A percentile compares a stretch with the other conserved stretches of the same genome.
phyloP scores from a whole-genome alignment of 2,797 vertebrate genomes.

The Chrosomus eos region DNA sequence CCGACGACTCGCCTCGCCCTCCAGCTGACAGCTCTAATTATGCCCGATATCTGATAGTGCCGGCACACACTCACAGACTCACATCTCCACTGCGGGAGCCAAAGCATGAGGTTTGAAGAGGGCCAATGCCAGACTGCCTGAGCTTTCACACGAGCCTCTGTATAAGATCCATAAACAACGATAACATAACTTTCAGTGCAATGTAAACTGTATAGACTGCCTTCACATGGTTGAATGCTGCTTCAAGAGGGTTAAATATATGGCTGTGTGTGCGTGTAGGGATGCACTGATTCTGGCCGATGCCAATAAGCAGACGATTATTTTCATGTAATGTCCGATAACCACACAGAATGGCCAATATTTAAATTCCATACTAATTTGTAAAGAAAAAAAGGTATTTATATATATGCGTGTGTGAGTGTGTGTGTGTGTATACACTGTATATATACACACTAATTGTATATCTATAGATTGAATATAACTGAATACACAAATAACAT shows the following conservation, averaged over 20 bases:
- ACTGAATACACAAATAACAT: background rate
- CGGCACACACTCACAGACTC: conserved; percentile 65
- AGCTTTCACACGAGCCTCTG: background rate
- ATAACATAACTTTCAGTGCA: background rate
- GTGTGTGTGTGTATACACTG: too few species aligned
- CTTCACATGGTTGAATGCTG: background rate
- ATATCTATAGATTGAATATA: background rate
- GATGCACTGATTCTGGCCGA: background rate
- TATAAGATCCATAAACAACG: conserved; percentile 18
- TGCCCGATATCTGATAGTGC: conserved; percentile 91
- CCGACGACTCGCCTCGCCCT: conserved; percentile 87
- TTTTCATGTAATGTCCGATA: background rate
- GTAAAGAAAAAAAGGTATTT: too few species aligned
- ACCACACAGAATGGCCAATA: background rate
- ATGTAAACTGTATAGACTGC: conserved; percentile 6
- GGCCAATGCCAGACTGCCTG: background rate
- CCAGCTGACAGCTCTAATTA: conserved; percentile 98
- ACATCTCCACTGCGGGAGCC: conserved; percentile 41
- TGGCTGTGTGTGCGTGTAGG: background rate
- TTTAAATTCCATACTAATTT: background rate
- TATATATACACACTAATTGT: background rate
- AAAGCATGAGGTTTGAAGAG: conserved; percentile 7
- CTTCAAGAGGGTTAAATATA: conserved; percentile 28
- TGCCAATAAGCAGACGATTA: background rate
- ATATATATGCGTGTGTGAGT: too few species aligned